Evolutionary conservation across 2,888 invertebrate species (phyloP).

Genomic region (Apamea crenata): DNA sequence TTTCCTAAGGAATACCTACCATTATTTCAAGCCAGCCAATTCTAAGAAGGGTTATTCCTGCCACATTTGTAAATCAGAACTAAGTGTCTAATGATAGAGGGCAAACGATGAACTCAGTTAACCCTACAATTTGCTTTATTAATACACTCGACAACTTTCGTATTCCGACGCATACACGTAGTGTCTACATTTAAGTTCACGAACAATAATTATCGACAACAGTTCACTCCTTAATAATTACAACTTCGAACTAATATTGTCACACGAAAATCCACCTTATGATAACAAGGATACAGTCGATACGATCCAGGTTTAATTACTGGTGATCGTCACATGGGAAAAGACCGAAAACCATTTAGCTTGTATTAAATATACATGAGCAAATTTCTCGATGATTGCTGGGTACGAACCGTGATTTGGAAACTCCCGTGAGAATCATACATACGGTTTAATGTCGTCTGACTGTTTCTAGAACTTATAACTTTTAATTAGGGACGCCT

Average conservation of each 20-base stretch:
- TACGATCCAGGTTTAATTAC: conserved; percentile 76
- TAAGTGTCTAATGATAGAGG: conserved; percentile 54
- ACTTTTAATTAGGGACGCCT: conserved; percentile 44
- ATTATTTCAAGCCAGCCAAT: conserved; percentile 8
- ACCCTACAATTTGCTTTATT: conserved; percentile 64
- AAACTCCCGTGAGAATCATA: conserved; percentile 81
- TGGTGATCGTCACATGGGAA: conserved; percentile 82
- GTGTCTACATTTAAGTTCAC: conserved; percentile 73
- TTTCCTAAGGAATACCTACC: background rate
- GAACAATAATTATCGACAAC: conserved; percentile 86
- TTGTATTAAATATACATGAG: conserved; percentile 86
- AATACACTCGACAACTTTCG: conserved; percentile 60
- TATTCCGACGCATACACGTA: conserved; percentile 58
- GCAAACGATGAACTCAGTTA: conserved; percentile 48
- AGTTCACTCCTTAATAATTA: conserved; percentile 86
- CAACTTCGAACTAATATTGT: conserved; percentile 54
- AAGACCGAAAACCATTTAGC: conserved; percentile 87
- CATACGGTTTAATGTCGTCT: conserved; percentile 60
- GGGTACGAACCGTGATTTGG: conserved; percentile 83
- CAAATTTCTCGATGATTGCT: conserved; percentile 84
- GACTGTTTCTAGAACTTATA: conserved; percentile 53
- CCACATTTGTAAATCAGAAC: conserved; percentile 54
- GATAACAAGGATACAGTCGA: conserved; percentile 59
- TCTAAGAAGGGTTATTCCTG: conserved; percentile 49
- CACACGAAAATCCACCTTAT: conserved; percentile 67